A percentile compares a stretch with the other conserved stretches of the same genome.
Evolutionary conservation across 2,797 vertebrate genomes (phyloP).

Genomic region (Acipenser oxyrinchus): DNA sequence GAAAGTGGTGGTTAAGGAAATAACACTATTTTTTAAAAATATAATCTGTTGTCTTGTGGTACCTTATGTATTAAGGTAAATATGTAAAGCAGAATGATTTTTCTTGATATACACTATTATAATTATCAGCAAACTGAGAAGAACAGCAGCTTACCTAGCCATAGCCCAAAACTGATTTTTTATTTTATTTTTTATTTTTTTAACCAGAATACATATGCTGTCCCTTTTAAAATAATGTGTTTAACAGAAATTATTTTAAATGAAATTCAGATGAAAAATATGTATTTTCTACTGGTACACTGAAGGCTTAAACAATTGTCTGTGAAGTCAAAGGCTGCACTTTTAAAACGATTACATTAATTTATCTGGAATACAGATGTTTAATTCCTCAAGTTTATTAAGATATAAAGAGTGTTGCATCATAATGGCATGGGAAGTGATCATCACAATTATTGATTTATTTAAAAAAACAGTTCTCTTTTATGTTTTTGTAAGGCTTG

Average conservation of each 20-base stretch:
- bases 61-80: too few species aligned
- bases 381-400: constrained; percentile 7
- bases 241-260: neutral
- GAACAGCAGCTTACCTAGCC: too few species aligned
- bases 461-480: constrained; percentile 5
- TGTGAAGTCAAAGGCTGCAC: constrained; percentile 29
- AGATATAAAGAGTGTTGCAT: constrained; percentile 3
- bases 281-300: constrained; percentile 34
- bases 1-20: too few species aligned
- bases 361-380: constrained; percentile 53
- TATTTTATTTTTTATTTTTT: too few species aligned
- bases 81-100: too few species aligned
- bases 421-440: constrained; percentile 10
- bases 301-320: constrained; percentile 29
- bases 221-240: neutral
- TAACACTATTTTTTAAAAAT: too few species aligned
- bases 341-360: constrained; percentile 29
- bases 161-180: too few species aligned
- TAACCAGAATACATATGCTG: too few species aligned
- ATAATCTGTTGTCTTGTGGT: too few species aligned
- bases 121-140: too few species aligned
- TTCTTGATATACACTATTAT: too few species aligned
- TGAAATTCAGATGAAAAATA: constrained; percentile 41
- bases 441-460: constrained; percentile 12
- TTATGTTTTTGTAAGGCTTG: neutral